A percentile compares a stretch with the other conserved stretches of the same genome.
These are phyloP conservation scores for Siniperca obscura DNA, from an alignment of 2,797 vertebrate species.

Conservation along the genomic window DNA sequence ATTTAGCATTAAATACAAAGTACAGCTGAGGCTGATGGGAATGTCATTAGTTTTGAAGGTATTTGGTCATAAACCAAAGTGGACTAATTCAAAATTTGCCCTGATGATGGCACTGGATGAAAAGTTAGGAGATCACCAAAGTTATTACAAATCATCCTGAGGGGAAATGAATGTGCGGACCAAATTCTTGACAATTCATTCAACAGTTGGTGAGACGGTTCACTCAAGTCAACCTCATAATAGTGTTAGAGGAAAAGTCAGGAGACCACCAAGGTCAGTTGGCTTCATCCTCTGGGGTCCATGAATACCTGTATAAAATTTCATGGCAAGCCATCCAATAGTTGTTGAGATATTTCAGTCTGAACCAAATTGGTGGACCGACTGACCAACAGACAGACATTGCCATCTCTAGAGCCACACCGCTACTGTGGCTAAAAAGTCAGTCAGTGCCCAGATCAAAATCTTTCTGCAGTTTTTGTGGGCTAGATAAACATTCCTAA, in stretches of 20 bases:
- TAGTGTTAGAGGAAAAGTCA: neutral
- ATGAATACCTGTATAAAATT: neutral
- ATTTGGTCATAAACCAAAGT: neutral
- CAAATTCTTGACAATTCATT: neutral
- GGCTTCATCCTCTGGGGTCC: neutral
- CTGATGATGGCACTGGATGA: too few relatives aligned
- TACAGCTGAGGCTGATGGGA: neutral
- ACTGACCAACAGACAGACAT: neutral
- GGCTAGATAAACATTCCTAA: conserved; percentile 29
- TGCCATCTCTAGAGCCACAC: neutral
- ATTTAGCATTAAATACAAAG: neutral
- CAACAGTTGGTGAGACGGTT: neutral
- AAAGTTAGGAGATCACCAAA: too few relatives aligned
- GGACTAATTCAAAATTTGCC: too few relatives aligned
- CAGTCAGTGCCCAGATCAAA: neutral
- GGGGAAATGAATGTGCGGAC: neutral
- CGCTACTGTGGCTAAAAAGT: conserved; percentile 1
- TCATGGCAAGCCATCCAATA: neutral
- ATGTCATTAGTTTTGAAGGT: neutral
- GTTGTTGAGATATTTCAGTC: conserved; percentile 12
- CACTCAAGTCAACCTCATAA: neutral
- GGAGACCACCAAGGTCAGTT: neutral
- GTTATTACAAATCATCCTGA: neutral
- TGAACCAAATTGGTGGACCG: neutral
- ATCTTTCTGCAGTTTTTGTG: conserved; percentile 15